Percentiles rank a stretch among this genome's conserved stretches.
These are phyloP conservation scores for Galleria mellonella DNA, from an alignment of 1,140 invertebrate genomes.

Conservation along the genomic window DNA sequence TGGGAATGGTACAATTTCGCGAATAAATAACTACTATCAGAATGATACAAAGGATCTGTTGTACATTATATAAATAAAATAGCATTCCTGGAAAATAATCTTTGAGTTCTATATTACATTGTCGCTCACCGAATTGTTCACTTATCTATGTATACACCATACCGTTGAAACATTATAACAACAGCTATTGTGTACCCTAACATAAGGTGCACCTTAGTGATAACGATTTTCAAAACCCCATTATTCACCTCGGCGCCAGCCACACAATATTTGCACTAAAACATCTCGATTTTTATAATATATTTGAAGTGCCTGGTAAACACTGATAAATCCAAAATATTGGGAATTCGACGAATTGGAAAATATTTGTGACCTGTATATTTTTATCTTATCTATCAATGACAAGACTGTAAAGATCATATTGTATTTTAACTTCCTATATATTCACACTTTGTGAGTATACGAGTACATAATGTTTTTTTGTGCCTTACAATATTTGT, in stretches of 20 bases:
- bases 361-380: no score
- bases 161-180: not conserved
- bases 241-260: not conserved
- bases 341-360: no score
- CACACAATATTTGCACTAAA: not conserved
- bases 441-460: no score
- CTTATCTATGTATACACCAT: not conserved
- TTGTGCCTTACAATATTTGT: no score
- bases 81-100: constrained; percentile 29
- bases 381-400: no score
- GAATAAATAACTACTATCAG: not conserved
- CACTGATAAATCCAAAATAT: no score
- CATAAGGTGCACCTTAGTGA: not conserved
- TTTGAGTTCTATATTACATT: constrained; percentile 26
- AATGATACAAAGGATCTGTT: constrained; percentile 24
- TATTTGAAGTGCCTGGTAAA: no score
- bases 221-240: not conserved
- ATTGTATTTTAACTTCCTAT: no score
- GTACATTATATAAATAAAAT: constrained; percentile 25
- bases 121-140: not conserved
- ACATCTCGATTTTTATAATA: no score
- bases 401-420: no score
- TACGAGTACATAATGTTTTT: no score
- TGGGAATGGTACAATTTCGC: not conserved
- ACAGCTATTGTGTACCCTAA: no score